Evolutionary conservation across 2,888 invertebrate genomes (phyloP), one percentile per base, ranked within the genome.

Genomic region (Ecliptopera silaceata): DNA sequence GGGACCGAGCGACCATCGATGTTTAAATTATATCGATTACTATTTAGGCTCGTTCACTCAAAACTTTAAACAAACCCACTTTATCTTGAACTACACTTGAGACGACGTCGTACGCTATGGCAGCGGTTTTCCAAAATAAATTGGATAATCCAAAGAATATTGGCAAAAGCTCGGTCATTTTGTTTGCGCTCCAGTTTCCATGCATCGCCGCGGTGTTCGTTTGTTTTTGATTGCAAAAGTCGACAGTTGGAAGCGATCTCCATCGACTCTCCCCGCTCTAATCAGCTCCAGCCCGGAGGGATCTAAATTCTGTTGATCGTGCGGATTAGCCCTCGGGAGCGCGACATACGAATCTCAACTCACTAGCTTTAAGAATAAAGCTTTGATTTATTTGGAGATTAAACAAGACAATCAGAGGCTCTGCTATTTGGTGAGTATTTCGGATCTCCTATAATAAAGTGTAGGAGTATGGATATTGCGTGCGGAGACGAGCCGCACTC

Each of bases 241-340:
- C 51, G 51, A 42, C 43, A 36, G 22, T 41, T 39, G 4, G 22
- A 46, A 41, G 32, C 29, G 41, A 13, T 46, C 39, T 34, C 26
- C 13, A 38, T 50, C 43, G 31, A 44, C 36, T 38, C 43, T 34
- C 32, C 38, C 31, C 39, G 13, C 32, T n/a, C 52, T 36, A 42
- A 12, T 17, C 13, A 13, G 32, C 3, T 22, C 36, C 39, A 26
- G 36, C 13, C 32, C 31, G 38, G 48, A 39, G 53, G 48, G 49
- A 50, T 58, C 58, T 54, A 46, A 54, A 63, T 58, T 60, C 58
- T 63, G 65, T 61, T 64, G 64, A 64, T 64, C 55, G 61, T 59
- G 50, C 58, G 67, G 64, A 67, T 67, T 64, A 64, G 58, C 59
- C 56, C 56, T 54, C 38, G 31, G 15, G 38, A 46, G 50, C 51